A percentile compares a stretch with the other conserved stretches of the same genome.
phyloP scores from a whole-genome alignment of 2,888 invertebrate genomes.

The Baronia brevicornis region DNA sequence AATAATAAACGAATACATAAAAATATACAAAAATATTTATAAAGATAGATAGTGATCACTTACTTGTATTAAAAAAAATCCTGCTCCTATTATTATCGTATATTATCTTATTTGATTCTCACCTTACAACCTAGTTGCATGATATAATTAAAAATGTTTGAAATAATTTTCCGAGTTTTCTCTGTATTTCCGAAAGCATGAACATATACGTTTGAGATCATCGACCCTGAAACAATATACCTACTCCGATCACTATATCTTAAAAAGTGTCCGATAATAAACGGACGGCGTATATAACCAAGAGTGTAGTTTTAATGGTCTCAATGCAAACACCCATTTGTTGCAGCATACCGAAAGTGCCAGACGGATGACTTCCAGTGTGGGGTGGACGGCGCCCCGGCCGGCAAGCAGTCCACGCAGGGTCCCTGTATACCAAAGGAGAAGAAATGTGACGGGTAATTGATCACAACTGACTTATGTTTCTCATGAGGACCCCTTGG shows the following conservation, averaged over 20 bases:
- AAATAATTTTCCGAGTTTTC: no score
- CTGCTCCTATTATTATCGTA: no score
- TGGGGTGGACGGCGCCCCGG: constrained; percentile 75
- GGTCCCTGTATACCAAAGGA: constrained; percentile 91
- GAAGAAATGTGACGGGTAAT: constrained; percentile 90
- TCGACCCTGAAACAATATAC: no score
- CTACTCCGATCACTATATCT: constrained; percentile 28
- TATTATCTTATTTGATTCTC: no score
- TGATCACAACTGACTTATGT: not conserved
- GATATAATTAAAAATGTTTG: no score
- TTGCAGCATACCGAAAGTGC: constrained; percentile 90
- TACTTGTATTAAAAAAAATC: no score
- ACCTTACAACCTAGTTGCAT: no score
- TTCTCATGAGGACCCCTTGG: not conserved
- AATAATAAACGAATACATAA: no score
- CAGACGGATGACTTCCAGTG: constrained; percentile 92
- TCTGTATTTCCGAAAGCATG: no score
- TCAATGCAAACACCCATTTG: constrained; percentile 21
- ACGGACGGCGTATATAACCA: constrained; percentile 6
- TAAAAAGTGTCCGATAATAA: constrained; percentile 18
- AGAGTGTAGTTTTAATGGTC: not conserved
- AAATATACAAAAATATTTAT: no score
- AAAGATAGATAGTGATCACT: no score
- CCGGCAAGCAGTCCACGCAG: constrained; percentile 67
- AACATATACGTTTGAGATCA: no score